Percentiles rank a stretch among this genome's conserved stretches.
Conservation (phyloP, 2,113 vertebrate species). For the Apodemus sylvaticus region DNA sequence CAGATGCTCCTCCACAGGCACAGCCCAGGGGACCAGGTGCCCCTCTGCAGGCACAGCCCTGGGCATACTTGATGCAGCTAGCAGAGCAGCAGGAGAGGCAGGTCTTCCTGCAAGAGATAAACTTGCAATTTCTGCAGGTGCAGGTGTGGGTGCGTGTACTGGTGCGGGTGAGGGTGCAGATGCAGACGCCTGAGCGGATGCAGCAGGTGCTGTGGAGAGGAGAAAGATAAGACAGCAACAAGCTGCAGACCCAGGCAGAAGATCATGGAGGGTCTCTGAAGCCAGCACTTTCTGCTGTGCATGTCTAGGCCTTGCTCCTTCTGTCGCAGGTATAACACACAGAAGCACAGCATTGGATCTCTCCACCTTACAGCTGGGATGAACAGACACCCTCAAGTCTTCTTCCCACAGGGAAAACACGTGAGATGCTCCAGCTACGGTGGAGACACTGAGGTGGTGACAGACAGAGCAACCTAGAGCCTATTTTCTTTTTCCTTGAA, state of each 20-base stretch:
- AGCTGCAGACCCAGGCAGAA: rapidly evolving
- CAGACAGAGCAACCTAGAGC: neutral
- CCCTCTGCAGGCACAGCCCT: neutral
- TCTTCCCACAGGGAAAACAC: neutral
- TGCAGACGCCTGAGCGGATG: conserved; percentile 42
- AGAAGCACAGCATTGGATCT: neutral
- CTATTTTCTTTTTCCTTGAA: neutral
- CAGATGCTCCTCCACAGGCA: neutral
- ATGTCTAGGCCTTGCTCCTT: neutral
- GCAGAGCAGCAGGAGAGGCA: neutral
- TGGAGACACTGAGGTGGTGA: neutral
- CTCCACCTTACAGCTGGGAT: neutral
- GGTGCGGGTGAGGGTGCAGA: conserved; percentile 54
- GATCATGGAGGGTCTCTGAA: neutral
- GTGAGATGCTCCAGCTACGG: neutral
- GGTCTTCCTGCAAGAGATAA: neutral
- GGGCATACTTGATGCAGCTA: neutral
- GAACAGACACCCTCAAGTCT: too few species aligned
- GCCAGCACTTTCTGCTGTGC: neutral
- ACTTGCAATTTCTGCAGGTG: neutral
- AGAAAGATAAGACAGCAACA: neutral
- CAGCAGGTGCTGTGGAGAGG: conserved; percentile 83
- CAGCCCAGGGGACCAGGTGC: neutral
- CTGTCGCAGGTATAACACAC: neutral
- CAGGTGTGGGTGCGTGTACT: conserved; percentile 74